phyloP scores from a whole-genome alignment of 2,113 vertebrate genomes.

The Cettia cetti region DNA sequence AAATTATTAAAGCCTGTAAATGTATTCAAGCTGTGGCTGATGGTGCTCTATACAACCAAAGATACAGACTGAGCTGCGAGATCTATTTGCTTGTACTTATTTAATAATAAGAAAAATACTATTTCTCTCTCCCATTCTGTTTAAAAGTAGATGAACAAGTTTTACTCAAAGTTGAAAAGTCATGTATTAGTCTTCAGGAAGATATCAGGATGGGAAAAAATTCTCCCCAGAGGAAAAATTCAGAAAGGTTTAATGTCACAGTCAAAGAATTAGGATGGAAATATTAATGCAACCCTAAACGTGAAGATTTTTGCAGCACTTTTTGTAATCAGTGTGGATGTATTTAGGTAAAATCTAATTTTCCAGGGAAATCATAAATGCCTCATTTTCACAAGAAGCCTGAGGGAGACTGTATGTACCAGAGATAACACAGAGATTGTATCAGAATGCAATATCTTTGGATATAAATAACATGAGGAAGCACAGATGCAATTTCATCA shows the following conservation, averaged over 20 bases:
- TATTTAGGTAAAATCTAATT: constrained; percentile 52
- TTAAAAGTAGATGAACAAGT: background rate
- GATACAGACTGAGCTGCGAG: background rate
- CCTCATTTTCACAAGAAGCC: constrained; percentile 27
- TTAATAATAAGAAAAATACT: background rate
- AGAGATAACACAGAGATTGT: constrained; percentile 23
- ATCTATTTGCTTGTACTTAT: background rate
- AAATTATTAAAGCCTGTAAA: background rate
- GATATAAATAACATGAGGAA: constrained; percentile 43
- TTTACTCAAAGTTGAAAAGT: background rate
- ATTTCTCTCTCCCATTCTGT: background rate
- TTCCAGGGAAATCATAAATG: constrained; percentile 39
- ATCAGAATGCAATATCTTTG: constrained; percentile 1
- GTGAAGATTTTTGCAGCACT: background rate
- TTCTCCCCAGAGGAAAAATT: background rate
- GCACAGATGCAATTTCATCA: constrained; percentile 26
- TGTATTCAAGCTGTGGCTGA: background rate
- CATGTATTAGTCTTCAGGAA: background rate
- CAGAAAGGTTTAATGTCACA: background rate
- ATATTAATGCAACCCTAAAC: background rate
- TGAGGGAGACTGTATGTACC: constrained; percentile 4
- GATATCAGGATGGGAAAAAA: background rate
- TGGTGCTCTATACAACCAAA: background rate
- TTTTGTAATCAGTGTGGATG: constrained; percentile 4
- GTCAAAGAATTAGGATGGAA: background rate